These are phyloP conservation scores for Tamandua tetradactyla DNA, from an alignment of 2,797 vertebrate genomes.

Conservation along the genomic window DNA sequence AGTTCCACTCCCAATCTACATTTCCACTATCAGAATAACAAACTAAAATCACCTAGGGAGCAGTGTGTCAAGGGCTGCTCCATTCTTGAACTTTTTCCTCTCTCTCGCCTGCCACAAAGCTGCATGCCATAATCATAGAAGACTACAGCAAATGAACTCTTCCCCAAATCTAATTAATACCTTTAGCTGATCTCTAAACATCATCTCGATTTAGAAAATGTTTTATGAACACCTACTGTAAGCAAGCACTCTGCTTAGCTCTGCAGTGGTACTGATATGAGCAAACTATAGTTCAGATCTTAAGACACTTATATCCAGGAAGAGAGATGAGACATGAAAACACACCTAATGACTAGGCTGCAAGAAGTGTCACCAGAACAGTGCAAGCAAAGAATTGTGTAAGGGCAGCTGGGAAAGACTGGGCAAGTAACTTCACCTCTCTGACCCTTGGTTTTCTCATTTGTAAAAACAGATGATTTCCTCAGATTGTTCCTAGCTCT, in stretches of 20 bases:
- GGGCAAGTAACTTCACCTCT: not conserved
- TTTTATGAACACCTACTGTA: not conserved
- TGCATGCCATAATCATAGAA: not conserved
- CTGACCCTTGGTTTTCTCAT: constrained; percentile 19
- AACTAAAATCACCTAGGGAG: not conserved
- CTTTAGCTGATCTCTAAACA: not conserved
- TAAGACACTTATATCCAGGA: not conserved
- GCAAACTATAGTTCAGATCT: not conserved
- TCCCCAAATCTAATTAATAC: not conserved
- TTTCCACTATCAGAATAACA: not conserved
- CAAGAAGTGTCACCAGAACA: not conserved
- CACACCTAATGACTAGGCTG: not conserved
- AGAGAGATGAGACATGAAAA: not conserved
- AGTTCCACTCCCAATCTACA: not conserved
- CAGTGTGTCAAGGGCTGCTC: not conserved
- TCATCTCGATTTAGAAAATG: not conserved
- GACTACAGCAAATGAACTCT: not conserved
- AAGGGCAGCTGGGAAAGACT: not conserved
- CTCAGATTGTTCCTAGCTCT: constrained; percentile 33
- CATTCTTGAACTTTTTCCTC: not conserved
- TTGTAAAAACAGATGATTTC: constrained; percentile 35
- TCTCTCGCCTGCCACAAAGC: not conserved
- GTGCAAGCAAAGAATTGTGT: not conserved
- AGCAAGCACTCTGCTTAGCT: no score
- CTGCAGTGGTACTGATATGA: not conserved